Percentiles rank a stretch among this genome's conserved stretches.
phyloP scores from a whole-genome alignment of 2,888 invertebrate species.

The Caenorhabditis zanzibari region DNA sequence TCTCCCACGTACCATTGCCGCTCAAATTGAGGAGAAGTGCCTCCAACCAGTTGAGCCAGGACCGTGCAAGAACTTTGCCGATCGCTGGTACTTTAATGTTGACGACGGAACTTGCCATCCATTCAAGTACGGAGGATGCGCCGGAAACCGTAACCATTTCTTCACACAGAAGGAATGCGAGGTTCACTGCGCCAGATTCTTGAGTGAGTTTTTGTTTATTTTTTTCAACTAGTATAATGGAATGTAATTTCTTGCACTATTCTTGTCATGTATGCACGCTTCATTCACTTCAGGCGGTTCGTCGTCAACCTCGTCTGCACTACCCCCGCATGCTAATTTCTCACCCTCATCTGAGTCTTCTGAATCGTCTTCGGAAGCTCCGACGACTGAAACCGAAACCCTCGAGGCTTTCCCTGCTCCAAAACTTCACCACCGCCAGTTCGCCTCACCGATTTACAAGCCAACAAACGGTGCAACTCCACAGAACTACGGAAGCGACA shows the following conservation, averaged over 20 bases:
- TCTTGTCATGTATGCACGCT: constrained; percentile 23
- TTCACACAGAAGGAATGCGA: constrained; percentile 82
- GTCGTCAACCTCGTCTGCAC: constrained; percentile 31
- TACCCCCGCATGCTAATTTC: constrained; percentile 57
- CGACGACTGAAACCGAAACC: not conserved
- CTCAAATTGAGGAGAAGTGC: constrained; percentile 80
- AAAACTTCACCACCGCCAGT: constrained; percentile 51
- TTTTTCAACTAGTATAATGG: constrained; percentile 2
- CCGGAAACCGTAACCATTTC: constrained; percentile 83
- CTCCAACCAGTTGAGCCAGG: constrained; percentile 82
- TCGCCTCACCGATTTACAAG: constrained; percentile 39
- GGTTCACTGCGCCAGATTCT: constrained; percentile 83
- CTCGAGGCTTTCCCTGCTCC: constrained; percentile 48
- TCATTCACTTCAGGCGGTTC: constrained; percentile 56
- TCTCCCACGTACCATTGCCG: constrained; percentile 55
- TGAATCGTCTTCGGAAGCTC: constrained; percentile 4
- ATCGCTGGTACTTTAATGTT: constrained; percentile 83
- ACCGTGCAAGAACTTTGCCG: constrained; percentile 81
- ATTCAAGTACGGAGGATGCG: constrained; percentile 83
- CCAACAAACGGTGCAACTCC: not conserved
- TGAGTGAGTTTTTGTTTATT: constrained; percentile 73
- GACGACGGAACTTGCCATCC: constrained; percentile 79
- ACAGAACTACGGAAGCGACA: constrained; percentile 47
- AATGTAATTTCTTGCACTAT: constrained; percentile 35
- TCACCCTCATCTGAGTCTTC: constrained; percentile 36